These are phyloP conservation scores for Drosophila kuntzei DNA, from an alignment of 2,888 invertebrate species.

Conservation along the genomic window DNA sequence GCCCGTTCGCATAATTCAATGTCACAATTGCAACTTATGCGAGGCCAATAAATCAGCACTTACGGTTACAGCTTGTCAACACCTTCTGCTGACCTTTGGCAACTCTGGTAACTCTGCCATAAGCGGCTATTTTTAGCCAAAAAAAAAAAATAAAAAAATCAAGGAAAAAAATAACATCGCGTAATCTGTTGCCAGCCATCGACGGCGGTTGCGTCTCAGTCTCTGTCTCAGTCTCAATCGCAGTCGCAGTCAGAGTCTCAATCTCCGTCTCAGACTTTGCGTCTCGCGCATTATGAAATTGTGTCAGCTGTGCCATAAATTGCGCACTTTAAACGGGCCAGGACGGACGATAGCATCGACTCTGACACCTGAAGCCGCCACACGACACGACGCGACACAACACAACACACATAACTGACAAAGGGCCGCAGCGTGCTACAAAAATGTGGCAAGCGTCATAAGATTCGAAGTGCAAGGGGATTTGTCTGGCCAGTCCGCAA, in stretches of 20 bases:
- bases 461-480: not conserved
- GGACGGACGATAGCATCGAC: constrained; percentile 47
- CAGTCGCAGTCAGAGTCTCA: not conserved
- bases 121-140: constrained; percentile 52
- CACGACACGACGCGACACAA: constrained; percentile 30
- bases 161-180: constrained; percentile 39
- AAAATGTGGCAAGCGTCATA: constrained; percentile 43
- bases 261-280: constrained; percentile 32
- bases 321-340: constrained; percentile 68
- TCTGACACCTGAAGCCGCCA: constrained; percentile 55
- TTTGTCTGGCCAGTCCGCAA: constrained; percentile 21
- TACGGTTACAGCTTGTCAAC: constrained; percentile 45
- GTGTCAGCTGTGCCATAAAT: constrained; percentile 78
- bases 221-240: not conserved
- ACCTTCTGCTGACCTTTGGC: constrained; percentile 53
- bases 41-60: constrained; percentile 50
- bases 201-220: constrained; percentile 22
- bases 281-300: constrained; percentile 74
- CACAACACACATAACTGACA: constrained; percentile 31
- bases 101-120: constrained; percentile 6
- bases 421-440: constrained; percentile 49
- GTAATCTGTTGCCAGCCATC: constrained; percentile 59
- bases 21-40: constrained; percentile 40
- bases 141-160: not conserved
- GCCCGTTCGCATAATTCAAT: constrained; percentile 59